A percentile compares a stretch with the other conserved stretches of the same genome.
Conservation (phyloP, 1,140 invertebrate genomes). For the Apocrypta bakeri region DNA sequence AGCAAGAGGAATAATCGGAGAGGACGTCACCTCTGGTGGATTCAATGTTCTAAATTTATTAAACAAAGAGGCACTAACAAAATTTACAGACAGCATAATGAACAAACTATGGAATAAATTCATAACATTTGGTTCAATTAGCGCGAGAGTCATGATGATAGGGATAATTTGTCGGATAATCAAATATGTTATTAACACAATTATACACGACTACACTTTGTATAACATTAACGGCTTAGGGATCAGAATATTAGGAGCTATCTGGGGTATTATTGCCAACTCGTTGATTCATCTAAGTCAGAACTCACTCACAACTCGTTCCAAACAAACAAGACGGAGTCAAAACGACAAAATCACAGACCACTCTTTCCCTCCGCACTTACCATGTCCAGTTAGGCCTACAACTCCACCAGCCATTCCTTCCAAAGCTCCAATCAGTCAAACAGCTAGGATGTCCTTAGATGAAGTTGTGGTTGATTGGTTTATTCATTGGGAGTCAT, state of each 20-base stretch:
- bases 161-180: neutral
- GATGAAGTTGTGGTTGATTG: neutral
- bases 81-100: neutral
- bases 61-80: neutral
- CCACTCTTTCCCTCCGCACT: too few species aligned
- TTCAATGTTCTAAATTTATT: neutral
- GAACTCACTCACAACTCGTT: too few species aligned
- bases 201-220: neutral
- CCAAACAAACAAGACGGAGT: too few species aligned
- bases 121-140: constrained; percentile 8
- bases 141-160: neutral
- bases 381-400: too few species aligned
- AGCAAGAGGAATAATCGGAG: neutral
- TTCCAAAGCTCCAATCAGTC: too few species aligned
- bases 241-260: neutral
- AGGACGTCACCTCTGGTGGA: neutral
- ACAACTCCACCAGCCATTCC: too few species aligned
- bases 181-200: neutral
- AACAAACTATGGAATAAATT: neutral
- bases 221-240: neutral
- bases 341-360: too few species aligned
- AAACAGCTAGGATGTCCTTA: too few species aligned
- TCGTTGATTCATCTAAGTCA: neutral
- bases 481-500: neutral
- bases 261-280: neutral